Percentiles rank a stretch among this genome's conserved stretches.
phyloP scores from a whole-genome alignment of 1,140 invertebrate genomes.

The Penaeus indicus region DNA sequence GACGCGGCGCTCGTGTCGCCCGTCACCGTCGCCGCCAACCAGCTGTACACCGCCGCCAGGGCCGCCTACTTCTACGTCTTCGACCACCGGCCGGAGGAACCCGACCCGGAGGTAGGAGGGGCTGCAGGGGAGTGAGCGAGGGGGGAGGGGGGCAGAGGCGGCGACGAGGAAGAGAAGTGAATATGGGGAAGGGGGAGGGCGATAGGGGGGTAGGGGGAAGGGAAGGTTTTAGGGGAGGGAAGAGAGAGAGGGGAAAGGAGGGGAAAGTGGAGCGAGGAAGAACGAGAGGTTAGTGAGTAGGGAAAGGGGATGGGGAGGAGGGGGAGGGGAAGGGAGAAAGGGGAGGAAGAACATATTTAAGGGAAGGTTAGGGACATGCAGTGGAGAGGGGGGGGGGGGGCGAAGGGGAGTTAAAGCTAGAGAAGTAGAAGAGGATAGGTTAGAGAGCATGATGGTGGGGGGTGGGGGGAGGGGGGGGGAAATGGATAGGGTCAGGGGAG shows the following conservation, averaged over 20 bases:
- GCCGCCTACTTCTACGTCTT: slow-evolving; percentile 92
- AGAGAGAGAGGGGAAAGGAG: background rate
- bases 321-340: background rate
- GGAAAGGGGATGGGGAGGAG: background rate
- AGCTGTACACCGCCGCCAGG: slow-evolving; percentile 70
- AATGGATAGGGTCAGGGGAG: no score
- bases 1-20: slow-evolving; percentile 93
- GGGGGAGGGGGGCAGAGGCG: background rate
- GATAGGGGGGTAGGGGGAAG: background rate
- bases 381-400: no score
- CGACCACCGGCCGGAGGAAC: slow-evolving; percentile 88
- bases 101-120: slow-evolving; percentile 83
- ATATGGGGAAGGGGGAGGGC: background rate
- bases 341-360: no score
- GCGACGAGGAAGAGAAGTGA: background rate
- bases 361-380: no score
- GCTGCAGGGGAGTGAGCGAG: slow-evolving; percentile 4
- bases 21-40: slow-evolving; percentile 85
- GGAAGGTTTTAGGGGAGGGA: background rate
- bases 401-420: no score
- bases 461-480: no score
- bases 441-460: no score
- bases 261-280: background rate
- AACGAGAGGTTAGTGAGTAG: background rate
- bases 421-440: no score